Conservation (phyloP, 2,888 invertebrate species). For the Drosophila melanocephala region DNA sequence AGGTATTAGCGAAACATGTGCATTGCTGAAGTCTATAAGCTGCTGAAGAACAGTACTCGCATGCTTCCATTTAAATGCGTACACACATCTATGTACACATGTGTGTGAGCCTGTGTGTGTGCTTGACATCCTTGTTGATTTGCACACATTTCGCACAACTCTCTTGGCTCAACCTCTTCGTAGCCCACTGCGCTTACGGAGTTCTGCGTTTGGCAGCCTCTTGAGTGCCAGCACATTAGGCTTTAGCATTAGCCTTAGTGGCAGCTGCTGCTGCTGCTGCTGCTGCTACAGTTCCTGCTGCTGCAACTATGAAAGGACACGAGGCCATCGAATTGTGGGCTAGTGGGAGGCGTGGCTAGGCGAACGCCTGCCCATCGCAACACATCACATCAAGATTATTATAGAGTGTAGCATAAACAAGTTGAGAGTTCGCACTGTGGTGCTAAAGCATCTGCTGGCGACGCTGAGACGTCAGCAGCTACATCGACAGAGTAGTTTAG, state of each 20-base stretch:
- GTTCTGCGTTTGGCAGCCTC: conserved; percentile 33
- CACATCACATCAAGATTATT: not conserved
- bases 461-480: conserved; percentile 3
- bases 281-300: not conserved
- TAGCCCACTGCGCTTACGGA: not conserved
- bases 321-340: conserved; percentile 16
- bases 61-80: not conserved
- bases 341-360: not conserved
- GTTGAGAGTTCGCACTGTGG: conserved; percentile 58
- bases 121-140: conserved; percentile 51
- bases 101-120: conserved; percentile 20
- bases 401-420: conserved; percentile 34
- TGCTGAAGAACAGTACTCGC: not conserved
- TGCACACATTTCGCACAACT: conserved; percentile 23
- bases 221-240: conserved; percentile 45
- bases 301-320: conserved; percentile 39
- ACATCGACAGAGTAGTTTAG: conserved; percentile 24
- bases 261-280: conserved; percentile 6
- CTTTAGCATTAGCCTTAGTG: conserved; percentile 20
- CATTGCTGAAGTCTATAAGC: conserved; percentile 17
- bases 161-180: not conserved
- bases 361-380: not conserved
- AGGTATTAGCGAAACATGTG: conserved; percentile 13
- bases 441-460: conserved; percentile 55
- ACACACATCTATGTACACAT: not conserved